Base-by-base conservation (phyloP, 2,888 invertebrate genomes). In the Hypomecis punctinalis region DNA sequence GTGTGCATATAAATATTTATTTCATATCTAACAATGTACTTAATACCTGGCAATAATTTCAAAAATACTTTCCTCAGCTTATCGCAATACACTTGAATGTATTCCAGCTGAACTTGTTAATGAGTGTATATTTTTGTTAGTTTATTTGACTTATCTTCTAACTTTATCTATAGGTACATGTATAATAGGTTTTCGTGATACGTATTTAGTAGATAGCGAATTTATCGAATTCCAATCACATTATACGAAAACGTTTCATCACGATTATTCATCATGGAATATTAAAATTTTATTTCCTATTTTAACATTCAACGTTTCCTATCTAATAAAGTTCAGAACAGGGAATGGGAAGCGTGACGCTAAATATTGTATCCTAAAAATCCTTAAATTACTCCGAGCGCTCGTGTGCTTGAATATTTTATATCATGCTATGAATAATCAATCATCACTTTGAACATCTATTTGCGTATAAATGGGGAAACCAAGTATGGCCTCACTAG, bases 381-480 rank as follows among this genome's bases (percentile, higher is more conserved):
- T 64, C 57, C 51, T 63, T 67, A 73, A 74, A 76, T 76, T 76
- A 76, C 70, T 70, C 63, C 55, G 67, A 61, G 64, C 71, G 73
- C 52, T 73, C 78, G 76, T 78, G 79, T 74, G 72, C 75, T 76
- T 77, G 81, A 80, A 82, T 82, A 82, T 82, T 79, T 80, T 71
- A 80, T 65, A 67, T 70, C 67, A 70, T 64, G 70, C 69, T 68
- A 77, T 82, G 80, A 79, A 82, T 79, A 80, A 80, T 82, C 80
- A 81, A 80, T 83, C 79, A 77, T 75, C 74, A 68, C 74, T 77
- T 74, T 76, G 75, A 78, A 76, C 70, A 73, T 70, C 68, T 76
- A 78, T 80, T 81, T 77, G 71, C 75, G 70, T 77, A 75, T 76
- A 76, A 75, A 78, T 77, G 76, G 74, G 72, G 69, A 59, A 69